Evolutionary conservation across 2,888 invertebrate genomes (phyloP).

Genomic region (Caradrina clavipalpis): DNA sequence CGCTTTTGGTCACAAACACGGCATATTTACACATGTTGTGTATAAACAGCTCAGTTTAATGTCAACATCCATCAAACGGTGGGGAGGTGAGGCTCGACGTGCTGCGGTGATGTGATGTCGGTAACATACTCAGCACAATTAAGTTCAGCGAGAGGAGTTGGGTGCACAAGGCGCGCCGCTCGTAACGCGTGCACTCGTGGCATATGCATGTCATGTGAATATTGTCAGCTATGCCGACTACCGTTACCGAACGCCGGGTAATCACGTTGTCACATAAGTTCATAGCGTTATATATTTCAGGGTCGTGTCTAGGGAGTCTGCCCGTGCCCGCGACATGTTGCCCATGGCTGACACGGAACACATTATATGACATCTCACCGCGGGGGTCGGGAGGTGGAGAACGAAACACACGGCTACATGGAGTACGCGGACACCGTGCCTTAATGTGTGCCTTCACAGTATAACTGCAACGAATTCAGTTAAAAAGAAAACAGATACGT

Average conservation of each 20-base stretch:
- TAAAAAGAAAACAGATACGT: conserved; percentile 19
- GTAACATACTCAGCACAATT: not conserved
- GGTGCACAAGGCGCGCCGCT: not conserved
- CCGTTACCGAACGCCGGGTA: conserved; percentile 1
- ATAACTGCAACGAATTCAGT: conserved; percentile 7
- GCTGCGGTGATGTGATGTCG: not conserved
- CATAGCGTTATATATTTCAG: conserved; percentile 44
- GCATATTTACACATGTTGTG: not conserved
- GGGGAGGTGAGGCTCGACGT: not conserved
- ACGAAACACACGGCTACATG: too few species aligned
- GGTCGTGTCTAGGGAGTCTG: conserved; percentile 18
- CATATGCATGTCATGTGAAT: not conserved
- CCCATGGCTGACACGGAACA: conserved; percentile 44
- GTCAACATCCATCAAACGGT: conserved; percentile 16
- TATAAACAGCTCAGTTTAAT: conserved; percentile 29
- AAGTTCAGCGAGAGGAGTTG: not conserved
- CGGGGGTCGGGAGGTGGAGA: too few species aligned
- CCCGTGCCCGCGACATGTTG: conserved; percentile 38
- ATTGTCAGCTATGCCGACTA: conserved; percentile 13
- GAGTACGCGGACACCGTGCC: too few species aligned
- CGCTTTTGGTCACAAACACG: conserved; percentile 13
- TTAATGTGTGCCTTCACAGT: not conserved
- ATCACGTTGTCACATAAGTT: conserved; percentile 30
- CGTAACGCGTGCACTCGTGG: not conserved
- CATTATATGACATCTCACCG: not conserved